These are phyloP conservation scores for Ellobius talpinus DNA, from an alignment of 2,113 vertebrate genomes.

Conservation along the genomic window DNA sequence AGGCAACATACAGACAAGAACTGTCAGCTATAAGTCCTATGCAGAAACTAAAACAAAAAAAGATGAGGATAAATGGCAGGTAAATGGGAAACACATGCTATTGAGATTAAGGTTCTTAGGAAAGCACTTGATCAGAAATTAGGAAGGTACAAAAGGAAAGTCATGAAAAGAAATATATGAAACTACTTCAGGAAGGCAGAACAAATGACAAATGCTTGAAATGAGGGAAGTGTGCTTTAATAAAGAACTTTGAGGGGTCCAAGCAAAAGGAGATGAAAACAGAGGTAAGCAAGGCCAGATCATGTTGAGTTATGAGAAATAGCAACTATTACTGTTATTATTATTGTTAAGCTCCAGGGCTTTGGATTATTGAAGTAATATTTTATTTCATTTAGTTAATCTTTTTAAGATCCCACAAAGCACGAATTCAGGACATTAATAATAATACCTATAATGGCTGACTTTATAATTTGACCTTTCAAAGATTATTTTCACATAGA, in stretches of 20 bases:
- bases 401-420: slow-evolving; percentile 50
- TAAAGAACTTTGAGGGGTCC: not conserved
- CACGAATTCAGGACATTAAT: slow-evolving; percentile 11
- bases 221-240: slow-evolving; percentile 16
- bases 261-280: not conserved
- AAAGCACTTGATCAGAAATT: not conserved
- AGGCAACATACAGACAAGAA: not conserved
- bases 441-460: slow-evolving; percentile 29
- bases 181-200: not conserved
- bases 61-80: not conserved
- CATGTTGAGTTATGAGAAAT: slow-evolving; percentile 11
- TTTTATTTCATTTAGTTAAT: slow-evolving; percentile 57
- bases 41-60: not conserved
- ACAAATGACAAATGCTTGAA: not conserved
- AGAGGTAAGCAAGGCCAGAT: not conserved
- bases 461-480: slow-evolving; percentile 50
- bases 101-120: not conserved
- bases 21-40: not conserved
- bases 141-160: not conserved
- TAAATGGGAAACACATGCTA: not conserved
- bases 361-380: slow-evolving; percentile 63
- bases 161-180: not conserved
- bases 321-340: not conserved
- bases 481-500: slow-evolving; percentile 36
- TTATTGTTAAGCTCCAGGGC: slow-evolving; percentile 11